A percentile compares a stretch with the other conserved stretches of the same genome.
Conservation (phyloP, 1,140 invertebrate genomes). For the Phenacoccus solenopsis region DNA sequence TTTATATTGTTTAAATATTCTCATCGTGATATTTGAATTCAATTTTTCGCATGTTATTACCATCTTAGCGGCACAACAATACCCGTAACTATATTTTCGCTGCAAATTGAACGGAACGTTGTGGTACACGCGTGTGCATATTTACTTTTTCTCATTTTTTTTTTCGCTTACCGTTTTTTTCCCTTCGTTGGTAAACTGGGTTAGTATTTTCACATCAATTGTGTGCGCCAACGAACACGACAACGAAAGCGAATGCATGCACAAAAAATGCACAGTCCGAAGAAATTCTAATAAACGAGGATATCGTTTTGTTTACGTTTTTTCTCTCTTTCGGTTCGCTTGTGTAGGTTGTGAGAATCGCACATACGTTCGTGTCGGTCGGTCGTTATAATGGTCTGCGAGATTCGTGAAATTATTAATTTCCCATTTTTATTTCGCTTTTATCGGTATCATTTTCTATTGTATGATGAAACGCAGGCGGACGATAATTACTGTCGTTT, state of each 20-base stretch:
- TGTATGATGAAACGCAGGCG: not conserved
- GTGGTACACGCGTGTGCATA: not conserved
- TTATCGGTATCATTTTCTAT: not conserved
- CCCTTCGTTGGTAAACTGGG: not conserved
- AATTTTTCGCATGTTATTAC: slow-evolving; percentile 2
- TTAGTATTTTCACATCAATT: slow-evolving; percentile 3
- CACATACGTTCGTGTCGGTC: too few species aligned
- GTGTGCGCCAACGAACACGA: not conserved
- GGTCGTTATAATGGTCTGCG: not conserved
- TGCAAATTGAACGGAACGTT: not conserved
- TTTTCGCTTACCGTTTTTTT: not conserved
- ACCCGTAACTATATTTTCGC: not conserved
- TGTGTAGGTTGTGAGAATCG: too few species aligned
- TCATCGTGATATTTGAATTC: not conserved
- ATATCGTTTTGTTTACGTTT: too few species aligned
- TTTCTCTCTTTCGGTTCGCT: too few species aligned
- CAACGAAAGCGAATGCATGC: not conserved
- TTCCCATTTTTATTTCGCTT: not conserved
- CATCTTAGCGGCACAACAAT: not conserved
- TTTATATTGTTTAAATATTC: not conserved
- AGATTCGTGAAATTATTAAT: not conserved
- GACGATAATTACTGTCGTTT: not conserved
- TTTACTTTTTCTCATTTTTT: not conserved
- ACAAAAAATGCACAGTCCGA: not conserved
- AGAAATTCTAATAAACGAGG: not conserved